Evolutionary conservation across 2,113 vertebrate species (phyloP).

Genomic region (Gadus chalcogrammus): DNA sequence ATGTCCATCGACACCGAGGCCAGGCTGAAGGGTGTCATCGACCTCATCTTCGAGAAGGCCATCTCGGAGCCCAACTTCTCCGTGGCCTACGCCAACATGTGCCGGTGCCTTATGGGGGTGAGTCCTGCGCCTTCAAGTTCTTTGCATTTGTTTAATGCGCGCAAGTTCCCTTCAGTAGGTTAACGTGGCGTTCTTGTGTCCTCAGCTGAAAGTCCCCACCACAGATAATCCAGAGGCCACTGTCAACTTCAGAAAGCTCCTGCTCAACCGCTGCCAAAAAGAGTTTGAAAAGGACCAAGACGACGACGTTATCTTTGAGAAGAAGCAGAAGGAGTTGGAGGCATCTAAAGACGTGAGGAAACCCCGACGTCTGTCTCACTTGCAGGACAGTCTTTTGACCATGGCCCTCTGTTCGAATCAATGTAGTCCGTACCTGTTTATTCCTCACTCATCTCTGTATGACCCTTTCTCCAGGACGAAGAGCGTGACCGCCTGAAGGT

Average conservation of each 20-base stretch:
- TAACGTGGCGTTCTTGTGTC: neutral
- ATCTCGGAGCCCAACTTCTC: conserved; percentile 97
- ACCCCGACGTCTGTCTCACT: neutral
- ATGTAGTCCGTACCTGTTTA: too few species aligned
- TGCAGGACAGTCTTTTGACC: neutral
- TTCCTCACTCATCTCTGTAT: too few species aligned
- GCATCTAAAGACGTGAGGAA: conserved; percentile 80
- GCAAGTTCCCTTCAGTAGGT: neutral
- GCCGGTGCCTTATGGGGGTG: conserved; percentile 94
- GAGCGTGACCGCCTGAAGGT: conserved; percentile 87
- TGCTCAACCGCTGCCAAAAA: conserved; percentile 97
- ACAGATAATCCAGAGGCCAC: conserved; percentile 87
- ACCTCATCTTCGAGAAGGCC: conserved; percentile 98
- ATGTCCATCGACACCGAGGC: conserved; percentile 94
- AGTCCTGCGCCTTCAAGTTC: conserved; percentile 48
- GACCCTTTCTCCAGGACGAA: conserved; percentile 63
- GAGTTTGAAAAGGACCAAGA: conserved; percentile 98
- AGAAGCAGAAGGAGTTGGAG: conserved; percentile 94
- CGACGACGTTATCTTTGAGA: conserved; percentile 93
- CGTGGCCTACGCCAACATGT: conserved; percentile 98
- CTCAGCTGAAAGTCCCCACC: conserved; percentile 90
- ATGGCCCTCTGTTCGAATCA: too few species aligned
- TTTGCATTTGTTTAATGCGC: neutral
- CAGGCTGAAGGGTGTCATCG: conserved; percentile 93
- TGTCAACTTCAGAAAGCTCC: conserved; percentile 95